Evolutionary conservation across 2,113 vertebrate species (phyloP), one percentile per base, ranked within the genome.

Genomic region (Sinosuthora webbiana): DNA sequence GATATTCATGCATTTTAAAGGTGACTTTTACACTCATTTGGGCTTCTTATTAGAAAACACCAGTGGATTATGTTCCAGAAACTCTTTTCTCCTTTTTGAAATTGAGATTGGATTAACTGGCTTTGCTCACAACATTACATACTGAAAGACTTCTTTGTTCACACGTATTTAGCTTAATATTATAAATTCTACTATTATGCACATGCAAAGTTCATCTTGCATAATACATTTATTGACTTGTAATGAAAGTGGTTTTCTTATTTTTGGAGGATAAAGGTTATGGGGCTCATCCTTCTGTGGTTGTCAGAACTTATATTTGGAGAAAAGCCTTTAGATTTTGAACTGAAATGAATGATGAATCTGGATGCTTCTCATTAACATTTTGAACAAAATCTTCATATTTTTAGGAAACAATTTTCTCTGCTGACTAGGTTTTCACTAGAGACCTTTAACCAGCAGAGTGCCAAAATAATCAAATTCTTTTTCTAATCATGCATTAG

Each of bases 1-100:
- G 95, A 97, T 97, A 94, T 62, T 92, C 93, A 88, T 89, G 88
- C 60, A 97, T 97, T 97, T 98, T 97, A 94, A 97, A 97, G 50
- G 56, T 4, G 2, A 53, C 49, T 97, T 97, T 97, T 94, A 90
- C 60, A 95, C 30, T 87, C 80, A 94, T 93, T 97, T 93, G 82
- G 75, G 56, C 57, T 97, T 96, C 92, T 93, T 80, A 83, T 82
- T 95, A 94, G 94, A 97, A 97, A 91, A 75, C 45, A 22, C 37
- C 24, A 88, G 24, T 85, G 39, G 62, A 89, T 95, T 97, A 83
- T 90, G 49, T 88, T 96, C 70, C 49, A 93, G 93, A 98, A 95
- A 83, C 21, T 74, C 68, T 89, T 80, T 83, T 56, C 15, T 78
- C 53, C 9, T 56, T 95, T 95, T 84, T 77, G 45, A 89, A 97